Evolutionary conservation across 2,113 vertebrate genomes (phyloP), one percentile per base, ranked within the genome.

Genomic region (Pedetes capensis): DNA sequence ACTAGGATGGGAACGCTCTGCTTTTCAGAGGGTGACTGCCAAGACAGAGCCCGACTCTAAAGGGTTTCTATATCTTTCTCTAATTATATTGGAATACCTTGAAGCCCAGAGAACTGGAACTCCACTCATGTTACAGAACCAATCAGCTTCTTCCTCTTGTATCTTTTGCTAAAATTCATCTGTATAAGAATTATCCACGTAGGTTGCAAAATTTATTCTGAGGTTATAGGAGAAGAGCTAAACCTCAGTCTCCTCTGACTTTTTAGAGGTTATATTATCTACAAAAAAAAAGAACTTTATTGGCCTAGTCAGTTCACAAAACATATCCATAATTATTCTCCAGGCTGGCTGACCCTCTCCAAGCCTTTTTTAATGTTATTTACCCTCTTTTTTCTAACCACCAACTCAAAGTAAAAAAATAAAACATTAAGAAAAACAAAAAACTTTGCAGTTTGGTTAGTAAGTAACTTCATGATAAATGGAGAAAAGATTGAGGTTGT

Each of bases 281-380:
- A 42, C 7, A 51, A 7, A 27, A 85, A 11, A 27, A 79, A 86
- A 68, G 4, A 91, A 39, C 20, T 63, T 47, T 61, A 49, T 7
- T 85, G 27, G 17, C 59, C 81, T 22, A 27, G 2, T 44, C 32
- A 5, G 5, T 74, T 79, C 66, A 32, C 22, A 90, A 37, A 85
- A 37, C 4, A 0, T 16, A 47, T 10, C 23, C 47, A 44, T 25
- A 3, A 29, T n/a, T 16, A 2, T 72, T 20, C 47, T 82, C 74
- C 42, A 82, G 22, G 11, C 32, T 0, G 0, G 18, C 5, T 0
- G 3, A 20, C 51, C 7, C 3, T 37, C 37, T 68, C 61, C 37
- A 82, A 78, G 20, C 5, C 12, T 8, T 32, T 1, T n/a, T 18
- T 61, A 4, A 5, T 34, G 7, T 63, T 10, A 9, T 8, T 34